Evolutionary conservation across 2,888 invertebrate genomes (phyloP), one percentile per base, ranked within the genome.

Genomic region (Melieria picta): DNA sequence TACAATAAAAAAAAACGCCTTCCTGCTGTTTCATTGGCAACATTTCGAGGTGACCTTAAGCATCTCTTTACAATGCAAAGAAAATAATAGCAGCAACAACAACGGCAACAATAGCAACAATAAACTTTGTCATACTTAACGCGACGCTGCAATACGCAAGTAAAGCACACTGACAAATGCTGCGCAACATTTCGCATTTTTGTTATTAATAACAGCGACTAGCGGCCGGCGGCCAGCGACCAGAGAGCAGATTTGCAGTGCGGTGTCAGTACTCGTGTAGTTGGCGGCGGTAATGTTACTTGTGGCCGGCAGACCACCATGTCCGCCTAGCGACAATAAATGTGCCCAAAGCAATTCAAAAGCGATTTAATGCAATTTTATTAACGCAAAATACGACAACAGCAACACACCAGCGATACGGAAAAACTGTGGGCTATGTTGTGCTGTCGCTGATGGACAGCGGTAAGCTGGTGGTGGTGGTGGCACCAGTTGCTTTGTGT

Each of bases 351-450:
- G 82, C 81, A 77, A 82, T 83, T 84, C 83, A 83, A 83, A 83
- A 81, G 84, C 82, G 82, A 82, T 82, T 84, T 81, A 81, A 83
- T 83, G 84, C 82, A 84, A 80, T 83, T 84, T 83, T 83, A 82
- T 82, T 82, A 82, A 82, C 78, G 80, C 82, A 82, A 64, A 30
- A 30, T 30, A 30, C 30, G 30, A 30, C 66, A 63, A 58, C 71
- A 81, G 82, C 80, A 81, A 30, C 30, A 30, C 30, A 30, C 30
- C 30, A 30, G 30, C 30, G 30, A 30, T 30, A 30, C 30, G 2
- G 2, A 30, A 30, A 30, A 30, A 30, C 30, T 30, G 30, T 30
- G 30, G 30, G 30, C 30, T 30, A 30, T 30, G 30, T 30, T 30
- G 30, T 30, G 30, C 30, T 30, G 30, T 30, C 30, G 30, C 30